Evolutionary conservation across 2,797 vertebrate species (phyloP).

Genomic region (Anabas testudineus): DNA sequence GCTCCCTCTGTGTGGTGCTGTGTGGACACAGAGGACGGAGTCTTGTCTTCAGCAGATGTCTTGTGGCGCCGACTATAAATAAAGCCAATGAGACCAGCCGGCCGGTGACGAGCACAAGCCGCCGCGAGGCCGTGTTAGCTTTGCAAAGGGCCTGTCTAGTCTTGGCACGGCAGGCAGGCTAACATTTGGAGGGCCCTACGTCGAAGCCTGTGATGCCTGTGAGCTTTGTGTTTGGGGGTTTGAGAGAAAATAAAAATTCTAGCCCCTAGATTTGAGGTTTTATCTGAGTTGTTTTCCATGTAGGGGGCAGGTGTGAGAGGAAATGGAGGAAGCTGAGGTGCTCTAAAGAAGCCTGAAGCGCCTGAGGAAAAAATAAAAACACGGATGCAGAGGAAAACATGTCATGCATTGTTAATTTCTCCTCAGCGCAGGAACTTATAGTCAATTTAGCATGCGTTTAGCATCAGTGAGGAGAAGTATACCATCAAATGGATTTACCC

Average conservation of each 20-base stretch:
- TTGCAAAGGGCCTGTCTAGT: constrained; percentile 69
- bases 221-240: constrained; percentile 50
- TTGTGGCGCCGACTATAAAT: constrained; percentile 84
- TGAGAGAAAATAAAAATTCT: constrained; percentile 36
- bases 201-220: constrained; percentile 55
- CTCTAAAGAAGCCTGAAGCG: constrained; percentile 5
- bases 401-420: constrained; percentile 26
- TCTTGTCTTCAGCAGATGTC: constrained; percentile 85
- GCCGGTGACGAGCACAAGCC: constrained; percentile 66
- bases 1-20: constrained; percentile 80
- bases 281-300: constrained; percentile 7
- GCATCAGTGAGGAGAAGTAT: constrained; percentile 9
- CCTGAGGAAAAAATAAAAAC: constrained; percentile 11
- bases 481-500: constrained; percentile 11
- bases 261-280: constrained; percentile 33
- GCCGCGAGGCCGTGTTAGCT: constrained; percentile 67
- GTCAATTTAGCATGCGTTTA: constrained; percentile 35
- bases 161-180: constrained; percentile 56
- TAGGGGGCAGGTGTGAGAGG: constrained; percentile 4
- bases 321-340: constrained; percentile 22
- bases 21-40: constrained; percentile 77
- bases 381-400: constrained; percentile 8
- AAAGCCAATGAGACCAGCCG: constrained; percentile 80
- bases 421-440: constrained; percentile 6
- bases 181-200: constrained; percentile 60